phyloP scores from a whole-genome alignment of 2,113 vertebrate genomes.

The Ceyx cyanopectus region DNA sequence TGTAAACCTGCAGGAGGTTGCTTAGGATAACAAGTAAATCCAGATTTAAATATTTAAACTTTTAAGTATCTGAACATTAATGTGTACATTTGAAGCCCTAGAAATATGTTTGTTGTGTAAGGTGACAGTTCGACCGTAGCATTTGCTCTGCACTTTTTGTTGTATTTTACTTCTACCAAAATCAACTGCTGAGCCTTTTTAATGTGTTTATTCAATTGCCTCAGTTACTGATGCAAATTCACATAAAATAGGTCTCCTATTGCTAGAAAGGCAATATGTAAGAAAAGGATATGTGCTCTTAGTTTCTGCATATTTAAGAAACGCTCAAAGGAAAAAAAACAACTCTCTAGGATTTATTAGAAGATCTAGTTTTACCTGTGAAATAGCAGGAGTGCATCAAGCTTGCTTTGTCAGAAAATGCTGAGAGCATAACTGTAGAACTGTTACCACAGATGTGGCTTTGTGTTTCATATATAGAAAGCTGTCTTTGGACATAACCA shows the following conservation, averaged over 20 bases:
- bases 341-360: background rate
- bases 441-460: background rate
- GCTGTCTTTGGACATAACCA: background rate
- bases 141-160: background rate
- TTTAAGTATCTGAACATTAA: slow-evolving; percentile 23
- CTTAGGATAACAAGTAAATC: slow-evolving; percentile 69
- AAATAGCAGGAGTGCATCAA: background rate
- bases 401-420: background rate
- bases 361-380: background rate
- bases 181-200: background rate
- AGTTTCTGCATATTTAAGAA: background rate
- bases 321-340: background rate
- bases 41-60: slow-evolving; percentile 65
- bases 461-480: background rate
- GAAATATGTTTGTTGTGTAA: background rate
- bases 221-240: background rate
- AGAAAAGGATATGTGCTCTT: background rate
- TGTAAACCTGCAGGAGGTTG: slow-evolving; percentile 63
- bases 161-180: background rate
- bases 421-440: background rate
- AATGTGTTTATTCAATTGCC: background rate
- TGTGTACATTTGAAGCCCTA: background rate
- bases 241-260: background rate
- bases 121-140: background rate
- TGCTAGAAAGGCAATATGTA: background rate